Conservation (phyloP, 1,140 invertebrate genomes). For the Saxidomus purpurata region DNA sequence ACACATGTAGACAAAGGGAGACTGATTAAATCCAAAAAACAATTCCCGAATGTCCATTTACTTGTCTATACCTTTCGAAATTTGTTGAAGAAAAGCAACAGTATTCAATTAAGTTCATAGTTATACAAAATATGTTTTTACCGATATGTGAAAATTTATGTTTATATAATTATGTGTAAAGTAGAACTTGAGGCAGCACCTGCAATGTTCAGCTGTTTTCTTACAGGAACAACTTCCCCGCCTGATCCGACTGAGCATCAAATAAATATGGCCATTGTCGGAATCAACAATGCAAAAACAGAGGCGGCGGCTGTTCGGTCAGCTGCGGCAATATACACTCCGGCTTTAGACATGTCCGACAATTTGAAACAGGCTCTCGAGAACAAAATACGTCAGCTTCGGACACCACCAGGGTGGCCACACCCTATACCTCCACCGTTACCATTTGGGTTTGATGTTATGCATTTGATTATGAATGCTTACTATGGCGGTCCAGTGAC, state of each 20-base stretch:
- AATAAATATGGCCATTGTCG: conserved; percentile 50
- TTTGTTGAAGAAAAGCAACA: too few species aligned
- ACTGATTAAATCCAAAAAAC: too few species aligned
- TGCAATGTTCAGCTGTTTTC: not conserved
- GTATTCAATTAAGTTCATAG: too few species aligned
- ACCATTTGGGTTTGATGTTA: conserved; percentile 38
- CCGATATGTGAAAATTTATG: too few species aligned
- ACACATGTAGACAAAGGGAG: too few species aligned
- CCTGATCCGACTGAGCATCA: conserved; percentile 47
- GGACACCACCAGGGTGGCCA: conserved; percentile 50
- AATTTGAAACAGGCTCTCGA: conserved; percentile 46
- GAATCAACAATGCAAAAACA: conserved; percentile 51
- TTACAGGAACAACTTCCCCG: conserved; percentile 14
- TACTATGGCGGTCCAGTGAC: conserved; percentile 39
- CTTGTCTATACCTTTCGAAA: too few species aligned
- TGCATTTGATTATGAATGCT: conserved; percentile 48
- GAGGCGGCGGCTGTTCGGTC: conserved; percentile 3
- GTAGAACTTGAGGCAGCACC: too few species aligned
- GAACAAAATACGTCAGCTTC: conserved; percentile 45
- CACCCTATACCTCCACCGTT: conserved; percentile 58
- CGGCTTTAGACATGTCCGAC: conserved; percentile 47
- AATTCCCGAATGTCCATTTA: too few species aligned
- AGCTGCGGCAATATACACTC: conserved; percentile 41
- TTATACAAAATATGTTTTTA: too few species aligned
- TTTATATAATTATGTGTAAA: too few species aligned